Conservation (phyloP, 2,113 vertebrate species). For the Lates calcarifer region DNA sequence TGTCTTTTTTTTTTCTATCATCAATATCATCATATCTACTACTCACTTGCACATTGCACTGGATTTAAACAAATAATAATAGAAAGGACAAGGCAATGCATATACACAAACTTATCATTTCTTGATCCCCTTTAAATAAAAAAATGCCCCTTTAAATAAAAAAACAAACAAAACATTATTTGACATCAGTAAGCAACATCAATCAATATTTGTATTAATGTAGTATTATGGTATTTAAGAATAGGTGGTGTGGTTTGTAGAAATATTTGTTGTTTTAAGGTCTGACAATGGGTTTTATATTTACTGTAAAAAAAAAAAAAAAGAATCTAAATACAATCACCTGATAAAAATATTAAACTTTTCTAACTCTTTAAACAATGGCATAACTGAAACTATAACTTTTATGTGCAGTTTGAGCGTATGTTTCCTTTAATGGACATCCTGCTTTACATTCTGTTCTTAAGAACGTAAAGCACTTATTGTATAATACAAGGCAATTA, state of each 20-base stretch:
- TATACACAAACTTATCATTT: neutral
- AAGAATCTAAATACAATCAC: too few species aligned
- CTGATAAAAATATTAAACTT: slow-evolving; percentile 1
- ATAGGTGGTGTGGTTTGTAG: neutral
- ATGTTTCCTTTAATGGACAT: neutral
- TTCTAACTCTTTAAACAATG: neutral
- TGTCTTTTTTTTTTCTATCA: neutral
- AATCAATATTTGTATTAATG: neutral
- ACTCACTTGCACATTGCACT: neutral
- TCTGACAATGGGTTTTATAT: neutral
- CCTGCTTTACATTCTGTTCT: neutral
- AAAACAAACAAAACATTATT: neutral
- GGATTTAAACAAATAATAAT: neutral
- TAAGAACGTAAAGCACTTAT: neutral
- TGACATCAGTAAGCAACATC: neutral
- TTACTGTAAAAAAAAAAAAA: neutral
- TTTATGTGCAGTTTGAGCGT: neutral
- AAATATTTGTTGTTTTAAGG: neutral
- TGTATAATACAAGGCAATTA: neutral
- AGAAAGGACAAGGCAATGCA: neutral
- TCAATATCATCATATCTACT: neutral
- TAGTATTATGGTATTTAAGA: neutral
- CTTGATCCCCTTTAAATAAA: neutral
- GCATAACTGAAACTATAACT: neutral
- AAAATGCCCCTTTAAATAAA: neutral